Base-by-base conservation (phyloP, 1,140 invertebrate genomes). In the Drosophila auraria region DNA sequence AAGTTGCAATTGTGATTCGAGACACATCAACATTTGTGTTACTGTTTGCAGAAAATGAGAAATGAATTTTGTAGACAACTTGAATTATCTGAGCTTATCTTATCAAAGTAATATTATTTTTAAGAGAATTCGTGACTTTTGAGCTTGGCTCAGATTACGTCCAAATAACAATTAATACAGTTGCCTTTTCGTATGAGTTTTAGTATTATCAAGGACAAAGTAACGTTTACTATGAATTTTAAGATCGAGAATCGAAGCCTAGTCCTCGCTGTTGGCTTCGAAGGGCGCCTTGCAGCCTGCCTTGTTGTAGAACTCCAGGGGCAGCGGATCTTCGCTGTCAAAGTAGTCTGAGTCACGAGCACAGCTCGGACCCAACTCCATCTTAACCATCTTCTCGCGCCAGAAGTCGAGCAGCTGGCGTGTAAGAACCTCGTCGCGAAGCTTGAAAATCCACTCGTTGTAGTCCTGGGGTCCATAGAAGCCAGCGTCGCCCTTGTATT, bases 281-380 rank as follows among this genome's bases (percentile, higher is more conserved):
- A 91, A 91, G 11, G 89, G 87, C 4, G 91, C 91, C 42, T 78
- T 74, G 64, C 73, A 91, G 2, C 82, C 87, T 6, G 78, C 91
- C 63, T 74, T 80, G 3, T 86, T 54, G 44, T 93, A 93, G 30
- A 91, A 93, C 12, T 80, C 82, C 38, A 71, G n/a, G 0, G 87
- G 78, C 15, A 75, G 5, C 5, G 79, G 71, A 49, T 92, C 83
- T 0, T 74, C 60, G 12, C 15, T 56, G 14, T 87, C 80, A 57
- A 81, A 92, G 56, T 66, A 84, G 50, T 92, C 92, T 0, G 91
- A 93, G 33, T 93, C 92, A 2, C 82, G 77, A 0, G 71, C 58
- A 47, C 87, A 93, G 30, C 80, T 76, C 0, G 89, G 80, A 4
- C 92, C 92, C 30, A 93, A 54, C 66, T 90, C 82, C 30, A 80